Evolutionary conservation across 2,888 invertebrate species (phyloP), one percentile per base, ranked within the genome.

Genomic region (Escarpia spicata): DNA sequence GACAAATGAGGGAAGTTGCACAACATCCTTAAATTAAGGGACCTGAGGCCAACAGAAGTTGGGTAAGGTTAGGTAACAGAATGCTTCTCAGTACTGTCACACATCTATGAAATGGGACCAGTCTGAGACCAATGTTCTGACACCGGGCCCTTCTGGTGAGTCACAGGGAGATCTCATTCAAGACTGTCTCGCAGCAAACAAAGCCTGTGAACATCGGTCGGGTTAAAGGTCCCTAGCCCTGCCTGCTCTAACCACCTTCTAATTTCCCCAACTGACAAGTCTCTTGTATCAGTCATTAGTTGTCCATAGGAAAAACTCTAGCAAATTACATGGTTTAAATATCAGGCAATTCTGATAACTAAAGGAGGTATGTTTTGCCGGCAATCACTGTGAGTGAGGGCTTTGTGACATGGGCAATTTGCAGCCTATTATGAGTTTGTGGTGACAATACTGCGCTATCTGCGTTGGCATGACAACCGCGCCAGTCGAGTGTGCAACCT

Each of bases 251-350:
- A 75, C 26, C 75, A 75, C 75, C 26, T 3, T n/a, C 26, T 75
- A 75, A 75, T 75, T 75, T 75, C 75, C 75, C 26, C 75, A 75
- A 75, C 75, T 75, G 75, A 75, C 75, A 75, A 75, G 75, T 26
- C n/a, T 75, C 75, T 75, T 75, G 75, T 75, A 75, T 75, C 75
- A 75, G 75, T 75, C 75, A 75, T 75, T 75, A 75, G 75, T 75
- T 75, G 75, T 75, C 75, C 75, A 75, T 75, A 75, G 75, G 19
- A 75, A 75, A 75, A 75, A 75, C 75, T 9, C 75, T 26, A 26
- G 75, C 75, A 75, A 75, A 75, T 75, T 75, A 75, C 75, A 75
- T 75, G 75, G 75, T 75, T 75, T 75, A 75, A 75, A 75, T 75
- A 75, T 26, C 75, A 26, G 75, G 19, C 75, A 75, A 75, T 75